These are phyloP conservation scores for Phyllotis vaccarum DNA, from an alignment of 2,797 vertebrate genomes.

Conservation along the genomic window DNA sequence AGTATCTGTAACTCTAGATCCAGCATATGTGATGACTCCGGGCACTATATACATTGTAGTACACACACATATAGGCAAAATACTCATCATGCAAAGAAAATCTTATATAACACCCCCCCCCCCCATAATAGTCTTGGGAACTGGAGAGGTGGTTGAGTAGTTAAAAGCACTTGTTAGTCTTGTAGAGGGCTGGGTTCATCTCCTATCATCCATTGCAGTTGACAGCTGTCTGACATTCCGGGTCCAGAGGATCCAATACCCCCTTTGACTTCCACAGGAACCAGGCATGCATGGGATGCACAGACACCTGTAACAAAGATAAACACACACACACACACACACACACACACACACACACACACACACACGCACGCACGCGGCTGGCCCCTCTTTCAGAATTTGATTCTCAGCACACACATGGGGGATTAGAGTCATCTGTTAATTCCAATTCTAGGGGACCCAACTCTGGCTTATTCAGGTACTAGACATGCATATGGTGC, in stretches of 20 bases:
- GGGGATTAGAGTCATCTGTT: neutral
- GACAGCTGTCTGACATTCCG: neutral
- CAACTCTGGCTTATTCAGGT: neutral
- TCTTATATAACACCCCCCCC: neutral
- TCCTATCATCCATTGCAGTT: neutral
- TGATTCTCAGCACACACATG: neutral
- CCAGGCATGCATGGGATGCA: neutral
- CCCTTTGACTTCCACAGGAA: neutral
- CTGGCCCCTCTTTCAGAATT: neutral
- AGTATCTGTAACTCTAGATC: neutral
- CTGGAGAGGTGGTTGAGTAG: neutral
- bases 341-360: too few species aligned
- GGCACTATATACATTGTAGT: neutral
- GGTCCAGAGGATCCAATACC: neutral
- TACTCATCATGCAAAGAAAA: neutral
- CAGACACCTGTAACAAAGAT: neutral
- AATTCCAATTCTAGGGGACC: neutral
- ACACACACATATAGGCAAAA: neutral
- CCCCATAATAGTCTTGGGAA: neutral
- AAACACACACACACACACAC: neutral
- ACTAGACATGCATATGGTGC: neutral
- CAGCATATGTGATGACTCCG: neutral
- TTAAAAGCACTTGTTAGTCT: neutral
- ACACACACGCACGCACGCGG: too few species aligned
- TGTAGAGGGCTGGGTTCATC: neutral